These are phyloP conservation scores for Rhabdornis inornatus DNA, from an alignment of 2,113 vertebrate species.

Conservation along the genomic window DNA sequence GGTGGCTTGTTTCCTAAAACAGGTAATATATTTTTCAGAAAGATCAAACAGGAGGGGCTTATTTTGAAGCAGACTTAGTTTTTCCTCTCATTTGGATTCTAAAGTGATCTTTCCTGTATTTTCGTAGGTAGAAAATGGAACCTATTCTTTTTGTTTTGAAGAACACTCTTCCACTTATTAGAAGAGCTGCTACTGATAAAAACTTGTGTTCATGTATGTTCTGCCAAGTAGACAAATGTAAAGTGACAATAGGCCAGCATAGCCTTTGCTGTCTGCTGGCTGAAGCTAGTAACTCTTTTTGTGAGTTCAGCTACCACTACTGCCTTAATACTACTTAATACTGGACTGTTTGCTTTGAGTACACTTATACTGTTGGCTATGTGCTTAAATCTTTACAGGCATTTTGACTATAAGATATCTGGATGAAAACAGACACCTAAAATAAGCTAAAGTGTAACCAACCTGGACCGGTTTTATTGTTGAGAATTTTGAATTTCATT, in stretches of 20 bases:
- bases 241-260: background rate
- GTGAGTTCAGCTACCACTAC: background rate
- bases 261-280: background rate
- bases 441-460: background rate
- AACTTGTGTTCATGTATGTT: accelerated
- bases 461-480: background rate
- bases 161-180: background rate
- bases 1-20: background rate
- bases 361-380: background rate
- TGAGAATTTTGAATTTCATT: background rate
- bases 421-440: no score
- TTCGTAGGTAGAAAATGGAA: background rate
- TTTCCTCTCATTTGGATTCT: background rate
- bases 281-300: background rate
- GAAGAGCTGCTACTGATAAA: background rate
- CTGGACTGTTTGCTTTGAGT: background rate
- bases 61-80: background rate
- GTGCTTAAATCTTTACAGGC: background rate
- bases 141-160: background rate
- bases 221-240: background rate
- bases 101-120: background rate
- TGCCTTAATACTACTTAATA: background rate
- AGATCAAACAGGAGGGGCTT: background rate
- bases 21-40: background rate
- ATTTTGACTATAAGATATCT: no score